Percentiles rank a stretch among this genome's conserved stretches.
Evolutionary conservation across 1,140 invertebrate genomes (phyloP).

Genomic region (Parasteatoda tepidariorum): DNA sequence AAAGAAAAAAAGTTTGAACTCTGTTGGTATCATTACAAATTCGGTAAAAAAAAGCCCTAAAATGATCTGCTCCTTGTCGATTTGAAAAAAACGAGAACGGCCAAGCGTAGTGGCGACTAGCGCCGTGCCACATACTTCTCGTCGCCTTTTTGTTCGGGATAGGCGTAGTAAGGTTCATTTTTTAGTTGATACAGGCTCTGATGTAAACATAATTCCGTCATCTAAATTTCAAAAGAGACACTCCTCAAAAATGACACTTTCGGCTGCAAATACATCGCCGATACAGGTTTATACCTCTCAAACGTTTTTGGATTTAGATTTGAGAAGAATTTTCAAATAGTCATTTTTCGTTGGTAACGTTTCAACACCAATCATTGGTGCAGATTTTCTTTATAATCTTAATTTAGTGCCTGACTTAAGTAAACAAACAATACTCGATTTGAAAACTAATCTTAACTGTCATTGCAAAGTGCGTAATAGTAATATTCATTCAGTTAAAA

Average conservation of each 20-base stretch:
- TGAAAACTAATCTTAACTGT: not conserved
- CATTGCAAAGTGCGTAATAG: not conserved
- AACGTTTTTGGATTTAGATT: slow-evolving; percentile 10
- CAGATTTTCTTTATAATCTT: slow-evolving; percentile 42
- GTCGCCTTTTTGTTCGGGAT: slow-evolving; percentile 40
- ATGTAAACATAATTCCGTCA: not conserved
- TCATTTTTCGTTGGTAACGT: slow-evolving; percentile 23
- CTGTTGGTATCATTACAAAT: not conserved
- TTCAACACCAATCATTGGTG: slow-evolving; percentile 20
- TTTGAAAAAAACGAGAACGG: not conserved
- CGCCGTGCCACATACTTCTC: not conserved
- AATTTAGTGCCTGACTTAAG: slow-evolving; percentile 38
- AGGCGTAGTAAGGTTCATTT: not conserved
- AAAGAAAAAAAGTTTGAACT: too few species aligned
- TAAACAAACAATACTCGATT: not conserved
- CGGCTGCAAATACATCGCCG: slow-evolving; percentile 16
- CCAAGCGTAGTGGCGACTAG: not conserved
- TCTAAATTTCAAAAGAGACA: not conserved
- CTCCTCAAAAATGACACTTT: not conserved
- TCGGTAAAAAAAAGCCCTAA: not conserved
- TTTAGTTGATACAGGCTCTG: slow-evolving; percentile 34
- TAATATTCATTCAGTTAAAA: slow-evolving; percentile 6
- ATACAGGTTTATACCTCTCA: slow-evolving; percentile 24
- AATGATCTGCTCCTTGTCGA: not conserved
- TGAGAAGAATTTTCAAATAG: slow-evolving; percentile 24